These are phyloP conservation scores for Tachina lurida DNA, from an alignment of 2,888 invertebrate genomes.

Conservation along the genomic window DNA sequence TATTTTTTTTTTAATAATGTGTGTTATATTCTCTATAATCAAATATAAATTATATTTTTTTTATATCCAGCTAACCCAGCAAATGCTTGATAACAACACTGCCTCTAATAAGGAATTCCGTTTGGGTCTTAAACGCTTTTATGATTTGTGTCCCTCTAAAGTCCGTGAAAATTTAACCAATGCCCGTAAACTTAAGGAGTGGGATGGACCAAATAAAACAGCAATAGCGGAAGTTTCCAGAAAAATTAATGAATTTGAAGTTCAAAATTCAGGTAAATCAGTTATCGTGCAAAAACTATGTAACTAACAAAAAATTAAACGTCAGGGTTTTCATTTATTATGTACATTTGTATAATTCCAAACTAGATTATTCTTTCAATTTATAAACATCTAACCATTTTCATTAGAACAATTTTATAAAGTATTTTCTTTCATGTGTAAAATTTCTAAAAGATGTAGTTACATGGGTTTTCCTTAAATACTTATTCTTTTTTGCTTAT, in stretches of 20 bases:
- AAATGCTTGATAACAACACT: slow-evolving; percentile 86
- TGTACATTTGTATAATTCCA: no score
- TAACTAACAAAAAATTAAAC: not conserved
- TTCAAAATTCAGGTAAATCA: slow-evolving; percentile 84
- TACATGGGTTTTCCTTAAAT: not conserved
- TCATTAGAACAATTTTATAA: no score
- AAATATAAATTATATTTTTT: slow-evolving; percentile 14
- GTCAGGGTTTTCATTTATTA: no score
- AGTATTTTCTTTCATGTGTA: no score
- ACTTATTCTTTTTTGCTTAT: not conserved
- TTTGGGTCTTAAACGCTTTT: slow-evolving; percentile 93
- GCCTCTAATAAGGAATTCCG: slow-evolving; percentile 90
- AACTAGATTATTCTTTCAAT: not conserved
- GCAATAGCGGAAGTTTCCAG: slow-evolving; percentile 91
- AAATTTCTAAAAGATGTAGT: no score
- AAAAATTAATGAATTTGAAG: slow-evolving; percentile 90
- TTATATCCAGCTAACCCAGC: slow-evolving; percentile 76
- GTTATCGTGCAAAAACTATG: slow-evolving; percentile 64
- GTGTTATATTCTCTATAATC: not conserved
- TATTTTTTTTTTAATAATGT: not conserved
- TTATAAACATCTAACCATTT: no score
- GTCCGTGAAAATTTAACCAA: slow-evolving; percentile 91
- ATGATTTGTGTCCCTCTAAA: slow-evolving; percentile 93
- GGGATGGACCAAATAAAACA: slow-evolving; percentile 93
- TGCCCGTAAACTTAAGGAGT: slow-evolving; percentile 90